Conservation (phyloP, 2,888 invertebrate species). For the Heliconius hortense region DNA sequence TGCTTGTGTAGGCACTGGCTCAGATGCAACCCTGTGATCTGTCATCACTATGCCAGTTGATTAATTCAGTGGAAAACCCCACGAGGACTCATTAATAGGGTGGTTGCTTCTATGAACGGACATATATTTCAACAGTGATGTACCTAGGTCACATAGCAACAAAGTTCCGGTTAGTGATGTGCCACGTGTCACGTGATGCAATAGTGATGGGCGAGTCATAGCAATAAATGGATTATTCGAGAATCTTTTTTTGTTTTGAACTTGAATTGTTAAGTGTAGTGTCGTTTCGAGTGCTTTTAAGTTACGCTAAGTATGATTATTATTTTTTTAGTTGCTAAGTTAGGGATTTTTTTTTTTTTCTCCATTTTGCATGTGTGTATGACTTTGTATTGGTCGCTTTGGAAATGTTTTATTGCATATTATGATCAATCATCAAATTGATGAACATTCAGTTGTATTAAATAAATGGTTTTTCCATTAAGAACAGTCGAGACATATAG, state of each 20-base stretch:
- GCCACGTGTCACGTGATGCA: not conserved
- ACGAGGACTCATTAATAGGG: not conserved
- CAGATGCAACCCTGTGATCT: not conserved
- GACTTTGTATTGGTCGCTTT: conserved; percentile 42
- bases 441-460: not conserved
- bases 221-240: conserved; percentile 44
- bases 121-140: conserved; percentile 7
- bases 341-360: conserved; percentile 21
- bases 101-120: not conserved
- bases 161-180: conserved; percentile 8
- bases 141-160: not conserved
- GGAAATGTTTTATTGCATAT: conserved; percentile 17
- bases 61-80: not conserved
- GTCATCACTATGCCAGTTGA: not conserved
- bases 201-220: conserved; percentile 36
- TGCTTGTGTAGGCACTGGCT: not conserved
- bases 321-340: conserved; percentile 35
- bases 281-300: conserved; percentile 56
- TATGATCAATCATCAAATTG: too few species aligned
- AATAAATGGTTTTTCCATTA: not conserved
- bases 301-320: conserved; percentile 39
- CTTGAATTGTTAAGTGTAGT: conserved; percentile 62
- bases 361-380: conserved; percentile 34
- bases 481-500: not conserved
- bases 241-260: conserved; percentile 47